A percentile compares a stretch with the other conserved stretches of the same genome.
Evolutionary conservation across 2,797 vertebrate genomes (phyloP).

Genomic region (Melanogrammus aeglefinus): DNA sequence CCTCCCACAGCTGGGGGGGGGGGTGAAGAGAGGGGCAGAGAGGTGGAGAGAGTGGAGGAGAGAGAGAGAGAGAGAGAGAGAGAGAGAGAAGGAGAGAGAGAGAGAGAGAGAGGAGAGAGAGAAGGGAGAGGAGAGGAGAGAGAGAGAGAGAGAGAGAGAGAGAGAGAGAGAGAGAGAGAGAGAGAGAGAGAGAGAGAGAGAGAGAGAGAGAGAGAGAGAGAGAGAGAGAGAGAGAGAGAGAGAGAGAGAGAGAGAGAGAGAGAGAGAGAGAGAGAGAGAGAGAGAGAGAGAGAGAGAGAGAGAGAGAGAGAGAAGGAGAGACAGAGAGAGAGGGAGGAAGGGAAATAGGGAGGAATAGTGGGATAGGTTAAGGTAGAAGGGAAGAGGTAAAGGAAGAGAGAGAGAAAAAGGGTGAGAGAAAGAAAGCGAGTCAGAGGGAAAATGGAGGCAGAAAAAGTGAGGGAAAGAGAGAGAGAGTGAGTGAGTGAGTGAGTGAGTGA

Average conservation of each 20-base stretch:
- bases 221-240: too few species aligned
- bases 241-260: too few species aligned
- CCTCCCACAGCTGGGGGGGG: constrained; percentile 47
- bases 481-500: too few species aligned
- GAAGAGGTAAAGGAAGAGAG: background rate
- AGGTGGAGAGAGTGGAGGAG: background rate
- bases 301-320: background rate
- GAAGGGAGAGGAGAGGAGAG: too few species aligned
- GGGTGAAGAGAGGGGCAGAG: background rate
- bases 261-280: too few species aligned
- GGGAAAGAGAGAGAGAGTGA: background rate
- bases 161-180: background rate
- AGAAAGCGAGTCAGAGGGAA: background rate
- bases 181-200: background rate
- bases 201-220: background rate
- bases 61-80: background rate
- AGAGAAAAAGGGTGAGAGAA: background rate
- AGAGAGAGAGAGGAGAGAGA: too few species aligned
- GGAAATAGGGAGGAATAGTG: background rate
- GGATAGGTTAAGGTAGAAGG: background rate
- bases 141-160: too few species aligned
- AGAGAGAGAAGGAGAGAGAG: background rate
- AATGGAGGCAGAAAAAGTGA: background rate
- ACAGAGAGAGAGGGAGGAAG: background rate
- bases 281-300: too few species aligned